Conservation (phyloP, 2,113 vertebrate species). For the Clinocottus analis region DNA sequence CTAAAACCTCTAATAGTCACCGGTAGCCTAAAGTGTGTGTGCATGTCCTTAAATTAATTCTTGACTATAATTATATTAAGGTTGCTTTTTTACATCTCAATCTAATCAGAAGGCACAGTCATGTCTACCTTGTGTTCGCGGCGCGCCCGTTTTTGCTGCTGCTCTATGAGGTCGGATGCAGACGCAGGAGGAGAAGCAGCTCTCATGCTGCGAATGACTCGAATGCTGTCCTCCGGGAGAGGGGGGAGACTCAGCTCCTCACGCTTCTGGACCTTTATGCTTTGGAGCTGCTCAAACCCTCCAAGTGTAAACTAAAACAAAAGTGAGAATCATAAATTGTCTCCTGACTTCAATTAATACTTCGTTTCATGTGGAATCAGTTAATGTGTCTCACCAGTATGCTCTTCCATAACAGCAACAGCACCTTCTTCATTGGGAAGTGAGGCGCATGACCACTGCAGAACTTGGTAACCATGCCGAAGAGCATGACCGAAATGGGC, state of each 20-base stretch:
- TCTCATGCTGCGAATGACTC: conserved; percentile 95
- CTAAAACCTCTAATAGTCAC: neutral
- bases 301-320: conserved; percentile 91
- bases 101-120: neutral
- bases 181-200: conserved; percentile 96
- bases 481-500: conserved; percentile 96
- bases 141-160: conserved; percentile 95
- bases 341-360: neutral
- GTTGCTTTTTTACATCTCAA: neutral
- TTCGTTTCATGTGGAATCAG: neutral
- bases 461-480: conserved; percentile 98
- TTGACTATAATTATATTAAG: neutral
- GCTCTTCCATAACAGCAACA: conserved; percentile 95
- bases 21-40: neutral
- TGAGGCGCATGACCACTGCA: conserved; percentile 97
- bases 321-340: neutral
- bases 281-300: conserved; percentile 95
- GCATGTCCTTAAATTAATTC: neutral
- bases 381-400: conserved; percentile 88
- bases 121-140: conserved; percentile 92
- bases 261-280: conserved; percentile 91
- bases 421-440: conserved; percentile 98
- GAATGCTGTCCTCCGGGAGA: conserved; percentile 95
- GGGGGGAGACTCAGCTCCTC: conserved; percentile 89
- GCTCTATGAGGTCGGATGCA: conserved; percentile 96